Base-by-base conservation (phyloP, 2,888 invertebrate genomes). In the Archips crataeganus region DNA sequence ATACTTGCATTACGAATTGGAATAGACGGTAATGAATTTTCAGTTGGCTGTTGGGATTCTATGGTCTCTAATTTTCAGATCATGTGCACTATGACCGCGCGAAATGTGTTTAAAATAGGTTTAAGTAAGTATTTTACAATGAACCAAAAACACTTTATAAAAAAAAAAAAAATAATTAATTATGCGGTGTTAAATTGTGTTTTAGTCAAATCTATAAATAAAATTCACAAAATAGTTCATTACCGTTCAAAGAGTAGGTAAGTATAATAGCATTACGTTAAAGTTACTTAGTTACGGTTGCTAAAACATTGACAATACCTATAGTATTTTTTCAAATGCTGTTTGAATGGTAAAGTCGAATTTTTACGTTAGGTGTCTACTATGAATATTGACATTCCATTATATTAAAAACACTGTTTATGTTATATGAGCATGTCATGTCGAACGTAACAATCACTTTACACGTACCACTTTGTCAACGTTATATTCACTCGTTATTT, bases 401-500 rank as follows among this genome's bases (percentile, higher is more conserved):
- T 57, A n/a, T 51, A 65, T 51, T 51, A 51, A 36, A 51, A 51
- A 36, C n/a, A 15, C 34, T 2, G 15, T 34, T 49, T 51, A 51
- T 51, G 51, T 63, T 63, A 34, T 63, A 67, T 32, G 23, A 11
- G 32, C 63, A 54, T 71, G n/a, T 59, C 62, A 42, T 4, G 32
- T 71, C 49, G 51, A 51, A 60, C 65, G 60, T 70, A 75, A 79
- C 77, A 79, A 77, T 78, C 77, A 80, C 75, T 86, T 89, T 88
- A 89, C 85, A 81, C 87, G 86, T 85, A 85, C 81, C 87, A 87
- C 87, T 88, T 84, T 79, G 85, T 84, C 85, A 82, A 79, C 83
- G 81, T 86, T 84, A 84, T 80, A 78, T 79, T 79, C 77, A 79
- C 79, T 85, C 82, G 85, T 86, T 85, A 84, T 81, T 86, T 89